phyloP scores from a whole-genome alignment of 2,797 vertebrate species.

The Balearica regulorum region DNA sequence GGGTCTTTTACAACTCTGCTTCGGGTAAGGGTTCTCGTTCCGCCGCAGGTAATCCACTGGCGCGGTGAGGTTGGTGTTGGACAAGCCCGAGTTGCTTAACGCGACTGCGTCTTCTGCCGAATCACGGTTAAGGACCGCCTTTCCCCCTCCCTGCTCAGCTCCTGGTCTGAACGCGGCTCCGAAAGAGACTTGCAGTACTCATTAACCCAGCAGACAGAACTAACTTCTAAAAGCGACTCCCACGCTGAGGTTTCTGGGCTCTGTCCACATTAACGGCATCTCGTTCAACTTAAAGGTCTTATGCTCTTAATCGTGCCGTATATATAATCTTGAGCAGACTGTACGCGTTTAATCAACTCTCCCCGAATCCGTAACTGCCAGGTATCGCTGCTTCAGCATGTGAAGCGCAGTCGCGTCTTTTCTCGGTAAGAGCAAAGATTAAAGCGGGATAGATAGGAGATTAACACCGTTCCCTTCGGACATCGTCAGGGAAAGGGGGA shows the following conservation, averaged over 20 bases:
- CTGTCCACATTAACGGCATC: slow-evolving; percentile 55
- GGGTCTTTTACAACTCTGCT: too few relatives aligned
- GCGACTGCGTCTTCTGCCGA: neutral
- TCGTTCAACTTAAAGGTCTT: slow-evolving; percentile 66
- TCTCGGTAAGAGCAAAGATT: slow-evolving; percentile 25
- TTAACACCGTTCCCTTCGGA: neutral
- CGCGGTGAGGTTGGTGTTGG: too few relatives aligned
- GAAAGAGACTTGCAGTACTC: slow-evolving; percentile 35
- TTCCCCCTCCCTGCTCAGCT: neutral
- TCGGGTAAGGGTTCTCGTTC: too few relatives aligned
- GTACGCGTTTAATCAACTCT: slow-evolving; percentile 41
- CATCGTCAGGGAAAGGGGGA: neutral
- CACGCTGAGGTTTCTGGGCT: slow-evolving; percentile 33
- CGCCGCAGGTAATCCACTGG: too few relatives aligned
- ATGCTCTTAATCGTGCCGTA: slow-evolving; percentile 32
- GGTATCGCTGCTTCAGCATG: slow-evolving; percentile 12
- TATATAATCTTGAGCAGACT: slow-evolving; percentile 47
- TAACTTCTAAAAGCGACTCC: neutral
- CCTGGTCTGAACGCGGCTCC: slow-evolving; percentile 36
- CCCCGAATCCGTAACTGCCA: slow-evolving; percentile 45
- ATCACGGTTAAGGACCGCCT: neutral
- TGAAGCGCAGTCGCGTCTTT: neutral
- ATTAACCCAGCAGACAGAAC: neutral
- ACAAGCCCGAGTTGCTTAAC: too few relatives aligned
- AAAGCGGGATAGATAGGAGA: slow-evolving; percentile 14